Conservation (phyloP, 1,140 invertebrate genomes). For the Nasonia giraulti region DNA sequence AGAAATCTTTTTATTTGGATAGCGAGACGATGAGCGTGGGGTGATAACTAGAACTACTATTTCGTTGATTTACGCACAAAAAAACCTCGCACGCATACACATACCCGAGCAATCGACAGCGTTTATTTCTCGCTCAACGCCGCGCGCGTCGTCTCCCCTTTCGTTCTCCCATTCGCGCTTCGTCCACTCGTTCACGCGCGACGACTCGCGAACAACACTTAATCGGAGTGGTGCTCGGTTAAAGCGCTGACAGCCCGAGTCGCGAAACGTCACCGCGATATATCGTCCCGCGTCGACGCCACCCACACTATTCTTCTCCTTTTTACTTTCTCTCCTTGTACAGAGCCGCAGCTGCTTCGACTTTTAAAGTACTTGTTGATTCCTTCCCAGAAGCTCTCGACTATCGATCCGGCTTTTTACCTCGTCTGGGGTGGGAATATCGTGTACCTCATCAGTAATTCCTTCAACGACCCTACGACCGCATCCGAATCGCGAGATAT, state of each 20-base stretch:
- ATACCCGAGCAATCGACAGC: not conserved
- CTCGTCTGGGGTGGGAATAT: too few species aligned
- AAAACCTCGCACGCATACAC: too few species aligned
- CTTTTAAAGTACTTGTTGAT: slow-evolving; percentile 69
- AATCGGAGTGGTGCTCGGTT: slow-evolving; percentile 71
- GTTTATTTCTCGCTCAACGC: not conserved
- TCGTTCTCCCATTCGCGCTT: slow-evolving; percentile 6
- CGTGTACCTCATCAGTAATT: not conserved
- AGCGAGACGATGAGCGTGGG: too few species aligned
- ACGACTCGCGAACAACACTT: slow-evolving; percentile 64
- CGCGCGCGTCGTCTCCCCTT: not conserved
- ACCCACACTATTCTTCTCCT: slow-evolving; percentile 4
- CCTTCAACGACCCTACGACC: not conserved
- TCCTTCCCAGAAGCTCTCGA: slow-evolving; percentile 54
- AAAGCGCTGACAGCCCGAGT: slow-evolving; percentile 64
- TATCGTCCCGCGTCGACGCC: slow-evolving; percentile 65
- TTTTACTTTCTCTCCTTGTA: not conserved
- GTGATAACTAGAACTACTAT: too few species aligned
- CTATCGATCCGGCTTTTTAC: too few species aligned
- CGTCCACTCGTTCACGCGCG: slow-evolving; percentile 60
- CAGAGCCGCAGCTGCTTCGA: slow-evolving; percentile 20
- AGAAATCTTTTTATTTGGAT: too few species aligned
- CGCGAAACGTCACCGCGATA: slow-evolving; percentile 69
- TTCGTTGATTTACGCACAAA: too few species aligned
- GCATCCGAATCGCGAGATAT: not conserved